Conservation (phyloP, 1,140 invertebrate genomes). For the Drosophila nigrodunni region DNA sequence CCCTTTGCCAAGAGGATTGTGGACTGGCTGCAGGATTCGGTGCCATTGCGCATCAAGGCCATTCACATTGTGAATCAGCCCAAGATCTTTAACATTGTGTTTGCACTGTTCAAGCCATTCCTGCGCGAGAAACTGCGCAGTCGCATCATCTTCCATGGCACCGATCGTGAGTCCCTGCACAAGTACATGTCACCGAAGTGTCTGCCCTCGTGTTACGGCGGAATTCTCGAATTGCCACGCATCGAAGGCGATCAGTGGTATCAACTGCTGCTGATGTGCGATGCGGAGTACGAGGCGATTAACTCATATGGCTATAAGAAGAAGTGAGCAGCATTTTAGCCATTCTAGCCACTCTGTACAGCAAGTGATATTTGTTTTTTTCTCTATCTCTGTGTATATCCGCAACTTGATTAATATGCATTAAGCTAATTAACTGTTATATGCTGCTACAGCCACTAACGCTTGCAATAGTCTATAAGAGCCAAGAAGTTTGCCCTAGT, state of each 20-base stretch:
- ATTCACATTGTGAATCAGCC: constrained; percentile 95
- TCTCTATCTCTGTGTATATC: constrained; percentile 28
- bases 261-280: constrained; percentile 89
- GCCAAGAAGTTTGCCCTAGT: constrained; percentile 73
- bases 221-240: constrained; percentile 88
- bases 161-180: constrained; percentile 91
- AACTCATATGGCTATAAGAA: constrained; percentile 91
- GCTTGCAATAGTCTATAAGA: constrained; percentile 36
- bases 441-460: constrained; percentile 54
- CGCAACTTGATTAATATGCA: constrained; percentile 33
- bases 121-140: constrained; percentile 90
- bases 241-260: constrained; percentile 90
- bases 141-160: constrained; percentile 93
- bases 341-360: constrained; percentile 10
- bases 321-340: constrained; percentile 58
- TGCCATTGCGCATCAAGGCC: constrained; percentile 93
- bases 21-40: constrained; percentile 91
- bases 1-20: constrained; percentile 92
- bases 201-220: constrained; percentile 92
- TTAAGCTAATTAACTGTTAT: constrained; percentile 65
- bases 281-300: constrained; percentile 91
- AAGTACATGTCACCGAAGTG: constrained; percentile 91
- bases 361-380: constrained; percentile 64
- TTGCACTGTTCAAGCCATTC: constrained; percentile 94
- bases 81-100: constrained; percentile 94